phyloP scores from a whole-genome alignment of 2,888 invertebrate species.

The Chironomus tentans region DNA sequence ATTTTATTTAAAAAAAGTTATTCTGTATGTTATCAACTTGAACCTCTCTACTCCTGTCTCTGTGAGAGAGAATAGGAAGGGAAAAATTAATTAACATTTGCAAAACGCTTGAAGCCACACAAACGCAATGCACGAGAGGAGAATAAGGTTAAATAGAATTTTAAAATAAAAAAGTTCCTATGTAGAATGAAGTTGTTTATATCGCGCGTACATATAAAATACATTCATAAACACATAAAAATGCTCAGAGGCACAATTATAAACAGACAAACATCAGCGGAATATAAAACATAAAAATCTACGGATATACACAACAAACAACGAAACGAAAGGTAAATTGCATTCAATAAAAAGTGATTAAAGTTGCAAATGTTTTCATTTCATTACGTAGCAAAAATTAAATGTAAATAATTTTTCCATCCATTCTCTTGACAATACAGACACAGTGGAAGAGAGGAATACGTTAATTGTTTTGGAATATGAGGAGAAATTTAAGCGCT shows the following conservation, averaged over 20 bases:
- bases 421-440: neutral
- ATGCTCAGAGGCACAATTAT: neutral
- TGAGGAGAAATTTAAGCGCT: too few species aligned
- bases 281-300: neutral
- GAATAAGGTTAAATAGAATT: neutral
- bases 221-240: neutral
- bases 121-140: neutral
- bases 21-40: too few species aligned
- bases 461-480: too few species aligned
- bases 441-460: too few species aligned
- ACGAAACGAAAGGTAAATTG: neutral
- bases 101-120: neutral
- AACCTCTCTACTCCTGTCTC: too few species aligned
- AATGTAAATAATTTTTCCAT: conserved; percentile 6
- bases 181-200: neutral
- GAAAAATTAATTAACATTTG: too few species aligned
- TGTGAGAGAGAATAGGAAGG: too few species aligned
- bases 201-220: neutral
- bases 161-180: neutral
- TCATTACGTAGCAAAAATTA: conserved; percentile 5
- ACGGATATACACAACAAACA: neutral
- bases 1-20: too few species aligned
- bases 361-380: conserved; percentile 13
- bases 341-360: conserved; percentile 9
- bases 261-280: neutral